Evolutionary conservation across 2,888 invertebrate genomes (phyloP).

Genomic region (Sinopyrophorus schimmeli): DNA sequence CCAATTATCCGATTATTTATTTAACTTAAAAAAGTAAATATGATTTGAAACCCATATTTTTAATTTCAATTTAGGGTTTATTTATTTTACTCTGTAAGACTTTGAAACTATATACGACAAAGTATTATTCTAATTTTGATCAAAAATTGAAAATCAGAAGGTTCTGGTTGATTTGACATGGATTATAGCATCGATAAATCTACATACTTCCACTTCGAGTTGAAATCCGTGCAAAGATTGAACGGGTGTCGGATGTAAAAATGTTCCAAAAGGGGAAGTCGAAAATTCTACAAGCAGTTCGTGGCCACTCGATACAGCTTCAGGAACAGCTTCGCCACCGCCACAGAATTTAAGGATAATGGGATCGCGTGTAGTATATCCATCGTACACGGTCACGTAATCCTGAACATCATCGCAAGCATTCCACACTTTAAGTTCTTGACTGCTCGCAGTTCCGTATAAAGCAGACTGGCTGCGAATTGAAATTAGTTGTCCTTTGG

Average conservation of each 20-base stretch:
- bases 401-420: constrained; percentile 78
- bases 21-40: too few species aligned
- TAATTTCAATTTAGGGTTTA: too few species aligned
- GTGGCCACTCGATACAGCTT: constrained; percentile 83
- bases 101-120: too few species aligned
- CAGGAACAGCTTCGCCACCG: constrained; percentile 83
- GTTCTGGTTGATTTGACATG: too few species aligned
- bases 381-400: constrained; percentile 86
- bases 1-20: too few species aligned
- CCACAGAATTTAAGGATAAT: constrained; percentile 89
- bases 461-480: constrained; percentile 77
- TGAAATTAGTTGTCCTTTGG: constrained; percentile 82
- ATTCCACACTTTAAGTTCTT: constrained; percentile 70
- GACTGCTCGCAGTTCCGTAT: constrained; percentile 60
- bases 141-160: too few species aligned
- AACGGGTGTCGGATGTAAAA: constrained; percentile 76
- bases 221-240: constrained; percentile 87
- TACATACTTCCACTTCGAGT: constrained; percentile 74
- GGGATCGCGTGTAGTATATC: constrained; percentile 85
- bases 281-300: constrained; percentile 88
- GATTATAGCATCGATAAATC: too few species aligned
- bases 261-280: constrained; percentile 87
- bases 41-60: too few species aligned
- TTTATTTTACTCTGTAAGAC: too few species aligned
- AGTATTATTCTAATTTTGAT: too few species aligned